Base-by-base conservation (phyloP, 1,140 invertebrate species). In the Leptinotarsa defecta region DNA sequence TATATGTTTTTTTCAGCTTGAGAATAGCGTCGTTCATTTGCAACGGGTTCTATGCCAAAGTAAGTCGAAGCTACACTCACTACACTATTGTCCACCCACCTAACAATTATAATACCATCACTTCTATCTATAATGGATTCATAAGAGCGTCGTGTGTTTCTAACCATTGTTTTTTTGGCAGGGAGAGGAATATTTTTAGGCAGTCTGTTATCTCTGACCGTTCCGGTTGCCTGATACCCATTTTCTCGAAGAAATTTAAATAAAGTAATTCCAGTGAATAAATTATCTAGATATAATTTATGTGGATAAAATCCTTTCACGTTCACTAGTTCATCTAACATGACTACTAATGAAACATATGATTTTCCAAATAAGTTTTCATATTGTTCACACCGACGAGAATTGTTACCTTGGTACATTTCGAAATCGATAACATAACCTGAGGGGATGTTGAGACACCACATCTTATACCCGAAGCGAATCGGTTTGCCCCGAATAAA, bases 21-120 rank as follows among this genome's bases (percentile, higher is more conserved):
- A 71, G 52, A 71, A 57, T n/a, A 71, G 52, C 20, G 70, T 20
- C 70, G 49, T 22, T 62, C 43, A 71, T 71, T 71, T 57, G 48
- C 70, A 71, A 73, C 34, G 24, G 72, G 62, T 48, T 67, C 72
- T 68, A 64, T 67, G n/a, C 72, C 72, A 73, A 34, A 73, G 72
- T 17, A 65, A 67, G 43, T 69, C 52, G 27, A 27, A 27, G 27
- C 34, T 34, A 34, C 34, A 34, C 1, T 34, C 34, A 34, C 34
- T 2, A 34, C 34, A 34, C 34, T 11, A 34, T 34, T 34, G 1
- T 34, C 34, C 6, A 34, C 6, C 6, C 34, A 34, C 34, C 34
- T 34, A 34, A 34, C 6, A 34, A 34, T 34, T n/a, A 57, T 57
- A 57, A 57, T 57, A 57, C 52, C 52, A 57, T 57, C 52, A n/a